Conservation (phyloP, 2,797 vertebrate genomes). For the Acanthis flammea region DNA sequence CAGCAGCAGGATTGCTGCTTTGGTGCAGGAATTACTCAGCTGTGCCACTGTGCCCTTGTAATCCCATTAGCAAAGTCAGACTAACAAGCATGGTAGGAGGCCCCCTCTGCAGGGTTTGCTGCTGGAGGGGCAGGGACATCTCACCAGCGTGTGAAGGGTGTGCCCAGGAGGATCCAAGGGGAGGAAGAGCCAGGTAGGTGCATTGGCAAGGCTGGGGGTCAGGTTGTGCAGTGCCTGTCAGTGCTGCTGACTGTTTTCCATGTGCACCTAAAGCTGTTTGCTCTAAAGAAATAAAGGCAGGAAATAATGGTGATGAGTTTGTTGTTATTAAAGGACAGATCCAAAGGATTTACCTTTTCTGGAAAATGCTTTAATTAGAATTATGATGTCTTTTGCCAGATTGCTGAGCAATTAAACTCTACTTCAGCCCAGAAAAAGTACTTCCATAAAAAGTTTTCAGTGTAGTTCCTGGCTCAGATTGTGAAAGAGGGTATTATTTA, state of each 20-base stretch:
- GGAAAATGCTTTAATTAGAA: constrained; percentile 53
- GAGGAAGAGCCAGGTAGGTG: not conserved
- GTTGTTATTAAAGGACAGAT: constrained; percentile 9
- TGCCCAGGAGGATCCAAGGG: not conserved
- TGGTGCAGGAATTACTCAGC: not conserved
- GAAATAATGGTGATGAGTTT: not conserved
- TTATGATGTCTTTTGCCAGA: constrained; percentile 49
- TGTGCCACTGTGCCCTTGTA: not conserved
- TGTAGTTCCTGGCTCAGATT: not conserved
- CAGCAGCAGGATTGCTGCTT: not conserved
- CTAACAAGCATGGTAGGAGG: fast-evolving
- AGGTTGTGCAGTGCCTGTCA: not conserved
- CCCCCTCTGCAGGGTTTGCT: not conserved
- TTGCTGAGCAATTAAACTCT: constrained; percentile 53
- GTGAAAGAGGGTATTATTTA: not conserved
- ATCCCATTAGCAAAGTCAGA: not conserved
- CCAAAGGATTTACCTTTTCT: constrained; percentile 31
- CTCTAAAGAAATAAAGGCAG: constrained; percentile 25
- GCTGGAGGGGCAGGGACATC: not conserved
- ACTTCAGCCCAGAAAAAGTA: constrained; percentile 22
- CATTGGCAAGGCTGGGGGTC: not conserved
- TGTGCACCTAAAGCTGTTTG: not conserved
- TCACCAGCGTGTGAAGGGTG: not conserved
- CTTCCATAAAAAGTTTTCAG: not conserved
- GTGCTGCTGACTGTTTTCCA: not conserved